These are phyloP conservation scores for Matsumyia berberina DNA, from an alignment of 2,888 invertebrate genomes.

Conservation along the genomic window DNA sequence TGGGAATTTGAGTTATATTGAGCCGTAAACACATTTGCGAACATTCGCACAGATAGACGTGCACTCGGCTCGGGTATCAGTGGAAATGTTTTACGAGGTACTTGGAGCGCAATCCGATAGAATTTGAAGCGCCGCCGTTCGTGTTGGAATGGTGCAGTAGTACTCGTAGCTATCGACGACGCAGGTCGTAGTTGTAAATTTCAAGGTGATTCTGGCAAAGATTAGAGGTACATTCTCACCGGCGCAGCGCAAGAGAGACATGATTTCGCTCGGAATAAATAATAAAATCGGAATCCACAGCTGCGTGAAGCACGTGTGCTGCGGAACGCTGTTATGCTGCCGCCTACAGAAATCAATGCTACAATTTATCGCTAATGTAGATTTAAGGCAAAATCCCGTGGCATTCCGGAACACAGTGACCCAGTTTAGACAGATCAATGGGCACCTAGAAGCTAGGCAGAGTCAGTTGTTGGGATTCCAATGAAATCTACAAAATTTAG, in stretches of 20 bases:
- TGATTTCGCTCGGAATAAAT: conserved; percentile 45
- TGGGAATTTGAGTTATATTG: conserved; percentile 71
- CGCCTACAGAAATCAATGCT: conserved; percentile 27
- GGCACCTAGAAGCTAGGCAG: neutral
- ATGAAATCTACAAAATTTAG: too few species aligned
- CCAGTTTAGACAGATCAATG: conserved; percentile 30
- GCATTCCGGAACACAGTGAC: conserved; percentile 8
- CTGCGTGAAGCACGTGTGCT: conserved; percentile 40
- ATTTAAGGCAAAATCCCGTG: neutral
- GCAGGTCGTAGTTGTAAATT: conserved; percentile 48
- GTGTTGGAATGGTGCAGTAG: conserved; percentile 6
- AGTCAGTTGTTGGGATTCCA: too few species aligned
- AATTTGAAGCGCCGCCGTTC: neutral
- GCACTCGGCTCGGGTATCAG: conserved; percentile 48
- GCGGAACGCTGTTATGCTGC: conserved; percentile 18
- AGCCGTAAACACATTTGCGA: conserved; percentile 70
- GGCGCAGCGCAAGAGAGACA: conserved; percentile 22
- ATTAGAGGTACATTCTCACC: conserved; percentile 24
- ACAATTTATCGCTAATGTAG: conserved; percentile 34
- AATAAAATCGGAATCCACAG: conserved; percentile 46
- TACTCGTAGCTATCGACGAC: neutral
- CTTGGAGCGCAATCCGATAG: conserved; percentile 44
- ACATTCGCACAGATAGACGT: conserved; percentile 64
- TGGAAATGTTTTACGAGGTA: conserved; percentile 63
- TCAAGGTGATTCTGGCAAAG: conserved; percentile 45